Conservation (phyloP, 2,113 vertebrate species). For the Chelonoidis abingdonii region DNA sequence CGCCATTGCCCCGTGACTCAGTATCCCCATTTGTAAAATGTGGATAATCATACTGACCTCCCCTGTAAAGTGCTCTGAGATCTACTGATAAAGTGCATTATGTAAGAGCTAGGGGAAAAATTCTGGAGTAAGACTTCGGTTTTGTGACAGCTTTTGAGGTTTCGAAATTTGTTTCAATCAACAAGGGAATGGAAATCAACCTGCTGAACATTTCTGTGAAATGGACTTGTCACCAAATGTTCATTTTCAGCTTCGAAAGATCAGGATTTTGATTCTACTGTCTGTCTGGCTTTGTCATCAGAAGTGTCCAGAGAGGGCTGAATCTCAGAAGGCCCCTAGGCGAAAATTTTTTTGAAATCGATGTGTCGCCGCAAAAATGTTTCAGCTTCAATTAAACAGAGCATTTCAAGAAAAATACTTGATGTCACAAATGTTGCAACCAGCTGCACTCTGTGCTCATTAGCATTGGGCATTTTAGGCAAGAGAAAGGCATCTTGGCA, state of each 20-base stretch:
- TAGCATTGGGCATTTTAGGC: slow-evolving; percentile 42
- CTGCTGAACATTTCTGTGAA: background rate
- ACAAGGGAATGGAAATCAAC: background rate
- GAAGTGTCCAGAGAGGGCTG: slow-evolving; percentile 40
- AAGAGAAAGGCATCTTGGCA: slow-evolving; percentile 67
- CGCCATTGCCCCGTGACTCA: background rate
- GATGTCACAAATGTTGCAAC: background rate
- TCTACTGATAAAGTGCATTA: background rate
- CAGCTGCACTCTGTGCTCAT: slow-evolving; percentile 46
- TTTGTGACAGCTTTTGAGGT: slow-evolving; percentile 40
- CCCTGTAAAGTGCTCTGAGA: background rate
- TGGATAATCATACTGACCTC: background rate
- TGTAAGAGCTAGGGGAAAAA: background rate
- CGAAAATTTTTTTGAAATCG: background rate
- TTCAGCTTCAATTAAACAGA: background rate
- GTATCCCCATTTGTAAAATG: background rate
- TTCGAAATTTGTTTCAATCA: background rate
- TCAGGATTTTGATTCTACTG: slow-evolving; percentile 22
- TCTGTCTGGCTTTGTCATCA: slow-evolving; percentile 7
- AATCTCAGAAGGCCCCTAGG: background rate
- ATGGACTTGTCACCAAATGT: slow-evolving; percentile 39
- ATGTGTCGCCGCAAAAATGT: background rate
- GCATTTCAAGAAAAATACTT: slow-evolving; percentile 64
- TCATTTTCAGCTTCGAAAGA: slow-evolving; percentile 11
- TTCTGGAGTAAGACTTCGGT: slow-evolving; percentile 25